Percentiles rank a stretch among this genome's conserved stretches.
Evolutionary conservation across 2,888 invertebrate species (phyloP).

Genomic region (Portevinia maculata): DNA sequence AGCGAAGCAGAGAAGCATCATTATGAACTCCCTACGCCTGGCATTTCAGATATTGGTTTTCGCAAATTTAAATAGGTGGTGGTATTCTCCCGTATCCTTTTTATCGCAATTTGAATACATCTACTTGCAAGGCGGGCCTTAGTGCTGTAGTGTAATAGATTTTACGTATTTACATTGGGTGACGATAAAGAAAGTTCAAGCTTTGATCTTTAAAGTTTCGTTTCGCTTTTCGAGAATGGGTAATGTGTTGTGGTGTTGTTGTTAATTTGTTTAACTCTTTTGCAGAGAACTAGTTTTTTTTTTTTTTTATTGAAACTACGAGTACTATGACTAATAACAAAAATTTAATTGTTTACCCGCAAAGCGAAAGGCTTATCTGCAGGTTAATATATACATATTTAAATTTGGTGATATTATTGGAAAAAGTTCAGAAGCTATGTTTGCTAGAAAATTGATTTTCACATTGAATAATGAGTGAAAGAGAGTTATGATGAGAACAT

Average conservation of each 20-base stretch:
- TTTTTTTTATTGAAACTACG: no score
- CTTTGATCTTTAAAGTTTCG: constrained; percentile 11
- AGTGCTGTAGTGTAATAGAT: not conserved
- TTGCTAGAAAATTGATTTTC: no score
- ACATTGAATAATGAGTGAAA: no score
- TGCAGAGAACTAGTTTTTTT: not conserved
- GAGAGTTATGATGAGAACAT: no score
- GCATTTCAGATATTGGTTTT: constrained; percentile 37
- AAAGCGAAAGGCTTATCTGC: not conserved
- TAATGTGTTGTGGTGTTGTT: not conserved
- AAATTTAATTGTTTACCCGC: not conserved
- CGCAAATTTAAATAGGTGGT: constrained; percentile 5
- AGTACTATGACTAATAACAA: no score
- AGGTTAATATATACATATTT: no score
- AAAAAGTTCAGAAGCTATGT: no score
- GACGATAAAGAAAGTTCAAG: constrained; percentile 14
- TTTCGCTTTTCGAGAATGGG: not conserved
- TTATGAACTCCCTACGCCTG: not conserved
- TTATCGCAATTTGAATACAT: not conserved
- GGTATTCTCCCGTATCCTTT: not conserved
- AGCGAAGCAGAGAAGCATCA: not conserved
- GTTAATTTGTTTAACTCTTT: not conserved
- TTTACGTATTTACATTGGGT: constrained; percentile 1
- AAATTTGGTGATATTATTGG: no score
- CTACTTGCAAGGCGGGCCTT: not conserved